A percentile compares a stretch with the other conserved stretches of the same genome.
Conservation (phyloP, 2,113 vertebrate species). For the Rhinolophus ferrumequinum region DNA sequence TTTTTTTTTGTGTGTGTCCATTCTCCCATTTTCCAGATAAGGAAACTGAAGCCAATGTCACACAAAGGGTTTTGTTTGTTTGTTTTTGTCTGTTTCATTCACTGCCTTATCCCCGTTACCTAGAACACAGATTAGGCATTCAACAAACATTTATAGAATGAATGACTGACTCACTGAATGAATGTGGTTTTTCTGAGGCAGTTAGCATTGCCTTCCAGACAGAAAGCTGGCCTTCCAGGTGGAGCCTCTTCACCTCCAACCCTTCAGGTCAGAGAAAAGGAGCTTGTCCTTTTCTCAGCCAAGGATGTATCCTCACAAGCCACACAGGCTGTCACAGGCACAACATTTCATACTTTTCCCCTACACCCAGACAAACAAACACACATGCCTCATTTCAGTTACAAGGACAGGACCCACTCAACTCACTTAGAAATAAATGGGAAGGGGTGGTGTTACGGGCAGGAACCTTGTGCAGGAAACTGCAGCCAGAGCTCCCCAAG, state of each 20-base stretch:
- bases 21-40: background rate
- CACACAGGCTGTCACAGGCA: background rate
- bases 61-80: background rate
- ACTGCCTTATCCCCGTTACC: background rate
- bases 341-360: background rate
- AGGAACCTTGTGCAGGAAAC: background rate
- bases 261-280: background rate
- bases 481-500: background rate
- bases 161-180: background rate
- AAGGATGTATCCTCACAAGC: background rate
- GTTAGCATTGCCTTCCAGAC: background rate
- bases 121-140: background rate
- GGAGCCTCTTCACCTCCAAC: background rate
- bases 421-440: background rate
- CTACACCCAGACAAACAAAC: background rate
- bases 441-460: background rate
- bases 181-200: background rate
- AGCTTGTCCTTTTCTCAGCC: background rate
- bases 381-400: background rate
- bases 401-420: background rate
- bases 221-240: background rate
- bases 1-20: too few species aligned
- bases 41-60: background rate
- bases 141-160: background rate
- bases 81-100: background rate